Evolutionary conservation across 2,113 vertebrate species (phyloP).

Genomic region (Periophthalmodon schlosseri): DNA sequence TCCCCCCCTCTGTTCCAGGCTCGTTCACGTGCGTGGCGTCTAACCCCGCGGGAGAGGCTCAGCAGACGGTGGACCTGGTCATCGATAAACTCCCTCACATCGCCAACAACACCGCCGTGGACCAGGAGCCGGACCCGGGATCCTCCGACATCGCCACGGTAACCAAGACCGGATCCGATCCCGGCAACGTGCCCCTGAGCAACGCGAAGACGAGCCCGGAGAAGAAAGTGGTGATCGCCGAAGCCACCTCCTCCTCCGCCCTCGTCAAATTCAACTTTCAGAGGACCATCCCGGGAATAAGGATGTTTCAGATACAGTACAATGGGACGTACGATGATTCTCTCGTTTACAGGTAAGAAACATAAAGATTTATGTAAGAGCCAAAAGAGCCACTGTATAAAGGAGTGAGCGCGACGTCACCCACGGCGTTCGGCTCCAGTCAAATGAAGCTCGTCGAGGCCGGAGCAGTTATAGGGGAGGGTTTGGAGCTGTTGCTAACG

Average conservation of each 20-base stretch:
- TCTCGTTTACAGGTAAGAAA: slow-evolving; percentile 94
- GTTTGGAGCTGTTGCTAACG: too few species aligned
- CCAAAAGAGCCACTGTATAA: too few species aligned
- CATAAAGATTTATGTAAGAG: background rate
- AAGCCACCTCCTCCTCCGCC: slow-evolving; percentile 90
- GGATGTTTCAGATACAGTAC: slow-evolving; percentile 99
- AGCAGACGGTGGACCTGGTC: slow-evolving; percentile 89
- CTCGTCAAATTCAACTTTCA: slow-evolving; percentile 98
- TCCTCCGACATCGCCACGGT: slow-evolving; percentile 97
- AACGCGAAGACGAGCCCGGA: slow-evolving; percentile 89
- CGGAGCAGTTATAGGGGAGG: too few species aligned
- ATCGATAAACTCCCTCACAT: slow-evolving; percentile 96
- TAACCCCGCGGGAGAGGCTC: slow-evolving; percentile 95
- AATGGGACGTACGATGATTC: slow-evolving; percentile 98
- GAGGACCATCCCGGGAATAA: slow-evolving; percentile 95
- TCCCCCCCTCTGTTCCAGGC: slow-evolving; percentile 65
- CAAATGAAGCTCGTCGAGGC: too few species aligned
- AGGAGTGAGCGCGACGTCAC: too few species aligned
- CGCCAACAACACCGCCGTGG: slow-evolving; percentile 88
- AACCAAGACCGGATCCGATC: slow-evolving; percentile 88
- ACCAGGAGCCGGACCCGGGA: slow-evolving; percentile 91
- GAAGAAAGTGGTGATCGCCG: slow-evolving; percentile 90
- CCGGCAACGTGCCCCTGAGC: slow-evolving; percentile 81
- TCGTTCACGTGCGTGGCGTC: slow-evolving; percentile 97
- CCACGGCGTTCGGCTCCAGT: too few species aligned